Conservation (phyloP, 1,140 invertebrate genomes). For the Bombyx mori region ASM3026992v2 NC_085118.1:6566001-6566500, state of each 20-base stretch:
- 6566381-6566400: slow-evolving; percentile 16
- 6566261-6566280: too few relatives aligned
- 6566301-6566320: too few relatives aligned
- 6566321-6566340: too few relatives aligned
- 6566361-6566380: too few relatives aligned
- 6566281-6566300: too few relatives aligned
- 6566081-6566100: slow-evolving; percentile 32
- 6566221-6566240: too few relatives aligned
- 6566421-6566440: slow-evolving; percentile 37
- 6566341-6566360: too few relatives aligned
- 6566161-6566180: slow-evolving; percentile 24
- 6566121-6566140: slow-evolving; percentile 33
- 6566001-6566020: neutral
- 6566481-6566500: slow-evolving; percentile 55
- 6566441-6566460: slow-evolving; percentile 60
- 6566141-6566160: slow-evolving; percentile 54
- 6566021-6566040: neutral
- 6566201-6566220: too few relatives aligned
- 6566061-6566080: slow-evolving; percentile 3
- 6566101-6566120: slow-evolving; percentile 38
- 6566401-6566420: too few relatives aligned
- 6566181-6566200: neutral
- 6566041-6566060: neutral
- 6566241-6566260: too few relatives aligned
- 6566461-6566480: slow-evolving; percentile 70